phyloP scores from a whole-genome alignment of 2,888 invertebrate genomes.

The Acleris cristana region DNA sequence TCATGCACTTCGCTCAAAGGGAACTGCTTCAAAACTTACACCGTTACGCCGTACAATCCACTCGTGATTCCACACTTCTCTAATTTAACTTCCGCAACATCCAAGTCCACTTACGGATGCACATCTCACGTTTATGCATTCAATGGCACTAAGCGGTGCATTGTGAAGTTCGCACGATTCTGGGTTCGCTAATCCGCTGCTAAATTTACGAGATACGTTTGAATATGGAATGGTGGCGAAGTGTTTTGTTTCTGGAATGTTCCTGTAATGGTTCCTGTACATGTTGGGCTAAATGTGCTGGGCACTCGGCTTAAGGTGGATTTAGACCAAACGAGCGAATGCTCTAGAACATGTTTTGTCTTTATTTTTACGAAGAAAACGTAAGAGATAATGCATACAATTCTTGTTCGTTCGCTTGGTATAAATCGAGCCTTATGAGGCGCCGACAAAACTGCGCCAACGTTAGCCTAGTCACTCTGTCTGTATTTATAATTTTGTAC shows the following conservation, averaged over 20 bases:
- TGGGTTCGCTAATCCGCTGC: slow-evolving; percentile 19
- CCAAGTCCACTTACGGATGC: slow-evolving; percentile 30
- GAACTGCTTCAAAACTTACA: slow-evolving; percentile 16
- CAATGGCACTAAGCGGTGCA: slow-evolving; percentile 17
- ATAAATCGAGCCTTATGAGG: no score
- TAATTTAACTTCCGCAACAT: slow-evolving; percentile 23
- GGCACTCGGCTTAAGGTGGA: no score
- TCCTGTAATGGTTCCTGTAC: background rate
- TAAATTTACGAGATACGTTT: slow-evolving; percentile 14
- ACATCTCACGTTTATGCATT: slow-evolving; percentile 24
- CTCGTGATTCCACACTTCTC: slow-evolving; percentile 21
- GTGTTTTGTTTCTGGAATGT: background rate
- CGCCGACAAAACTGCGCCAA: no score
- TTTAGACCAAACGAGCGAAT: no score
- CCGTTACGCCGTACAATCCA: slow-evolving; percentile 9
- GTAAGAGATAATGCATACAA: no score
- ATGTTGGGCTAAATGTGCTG: no score
- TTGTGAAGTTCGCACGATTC: slow-evolving; percentile 20
- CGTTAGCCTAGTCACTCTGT: no score
- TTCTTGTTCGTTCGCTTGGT: no score
- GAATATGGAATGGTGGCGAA: background rate
- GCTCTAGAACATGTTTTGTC: no score
- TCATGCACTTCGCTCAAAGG: background rate
- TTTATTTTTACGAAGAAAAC: no score
- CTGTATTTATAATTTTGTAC: no score